Evolutionary conservation across 2,888 invertebrate species (phyloP), one percentile per base, ranked within the genome.

Genomic region (Coelinius sp.): DNA sequence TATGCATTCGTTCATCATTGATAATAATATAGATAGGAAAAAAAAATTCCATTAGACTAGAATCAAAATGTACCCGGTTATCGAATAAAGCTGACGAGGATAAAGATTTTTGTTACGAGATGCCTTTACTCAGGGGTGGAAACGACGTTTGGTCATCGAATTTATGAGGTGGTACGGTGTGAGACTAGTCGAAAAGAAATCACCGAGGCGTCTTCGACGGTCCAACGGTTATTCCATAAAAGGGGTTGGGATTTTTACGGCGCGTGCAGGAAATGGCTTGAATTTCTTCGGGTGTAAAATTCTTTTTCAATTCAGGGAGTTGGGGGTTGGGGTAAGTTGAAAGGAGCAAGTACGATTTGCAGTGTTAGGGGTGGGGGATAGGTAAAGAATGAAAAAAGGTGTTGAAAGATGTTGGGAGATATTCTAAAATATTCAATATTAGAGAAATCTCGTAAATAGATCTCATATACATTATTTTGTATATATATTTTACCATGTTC

Each of bases 351-450:
- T 49, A 22, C 22, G 62, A 20, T 63, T 20, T 31, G 46, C 46
- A 8, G 46, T 14, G 20, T n/a, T n/a, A 41, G 41, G 41, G 6
- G 10, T 35, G 35, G 10, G 35, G n/a, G n/a, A n/a, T 5, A n/a
- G n/a, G 5, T n/a, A 35, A 35, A 35, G 41, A 24, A 17, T 24
- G 35, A n/a, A 24, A 14, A 17, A 53, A 17, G 17, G 24, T 25
- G 49, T 46, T 10, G 27, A 46, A 63, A 38, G 41, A 56, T 71
- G 22, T 66, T 24, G 41, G 24, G 52, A 17, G 65, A 12, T 14
- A 76, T 66, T n/a, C 70, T 77, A 65, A 79, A 78, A 79, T 78
- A 79, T 79, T 79, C 76, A 79, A 75, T 77, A 75, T 77, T 73
- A 73, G 68, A 63, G 62, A 73, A 71, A 67, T 72, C 72, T 25